Base-by-base conservation (phyloP, 2,797 vertebrate genomes). In the Sebastes steindachneri region DNA sequence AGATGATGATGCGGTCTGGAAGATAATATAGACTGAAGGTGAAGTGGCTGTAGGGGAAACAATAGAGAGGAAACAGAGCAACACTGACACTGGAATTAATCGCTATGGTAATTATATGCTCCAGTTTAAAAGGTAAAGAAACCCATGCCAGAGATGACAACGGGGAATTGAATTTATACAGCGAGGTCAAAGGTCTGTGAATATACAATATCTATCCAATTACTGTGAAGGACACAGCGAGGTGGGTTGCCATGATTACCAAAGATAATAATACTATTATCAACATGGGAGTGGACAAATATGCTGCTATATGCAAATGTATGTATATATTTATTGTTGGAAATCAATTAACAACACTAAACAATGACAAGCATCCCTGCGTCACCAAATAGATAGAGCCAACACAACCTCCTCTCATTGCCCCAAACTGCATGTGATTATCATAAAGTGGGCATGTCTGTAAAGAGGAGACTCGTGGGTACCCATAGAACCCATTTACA, bases 221-320 rank as follows among this genome's bases (percentile, higher is more conserved):
- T 86, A 83, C 68, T 84, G 79, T 63, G 80, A 90, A 76, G 85
- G 71, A 41, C 82, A 84, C 45, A 45, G 68, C 11, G 26, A 70
- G 67, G 79, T 70, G 51, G 55, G 78, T 79, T 83, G 80, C 68
- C 75, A 86, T 83, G 85, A 91, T 88, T 66, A 89, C 80, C 69
- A 70, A 55, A 57, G 64, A 55, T 58, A 73, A 68, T 48, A 48
- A 48, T 19, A 48, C 0, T 48, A 0, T 48, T 8, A 6, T 41
- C 14, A 48, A 48, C 45, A 19, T 48, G 45, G 7, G 45, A 48
- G 17, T 48, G 45, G 0, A 0, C 0, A 48, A 19, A 48, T 45
- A 45, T 48, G 45, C 45, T 48, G 45, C 17, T 48, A 0, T 19
- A 4, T 0, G 17, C 7, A 48, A 8, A 48, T 17, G 7, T 19